Percentiles rank a stretch among this genome's conserved stretches.
Conservation (phyloP, 2,797 vertebrate genomes). For the Peromyscus eremicus region DNA sequence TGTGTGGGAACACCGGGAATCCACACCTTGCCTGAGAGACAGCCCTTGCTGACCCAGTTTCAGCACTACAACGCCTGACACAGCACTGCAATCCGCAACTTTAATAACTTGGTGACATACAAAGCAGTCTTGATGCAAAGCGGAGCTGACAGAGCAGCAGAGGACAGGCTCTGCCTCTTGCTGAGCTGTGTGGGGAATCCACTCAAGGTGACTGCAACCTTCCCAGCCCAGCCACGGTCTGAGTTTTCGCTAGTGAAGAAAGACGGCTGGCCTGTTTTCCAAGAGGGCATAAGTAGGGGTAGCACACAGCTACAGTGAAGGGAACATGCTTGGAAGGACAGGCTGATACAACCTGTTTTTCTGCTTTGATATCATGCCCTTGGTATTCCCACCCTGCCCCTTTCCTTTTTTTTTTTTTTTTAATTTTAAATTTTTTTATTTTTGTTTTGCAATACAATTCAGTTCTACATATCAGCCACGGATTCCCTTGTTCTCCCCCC, state of each 20-base stretch:
- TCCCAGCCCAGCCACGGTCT: slow-evolving; percentile 59
- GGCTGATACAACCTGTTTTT: neutral
- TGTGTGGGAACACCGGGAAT: slow-evolving; percentile 72
- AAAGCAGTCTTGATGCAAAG: slow-evolving; percentile 89
- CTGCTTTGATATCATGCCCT: neutral
- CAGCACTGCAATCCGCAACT: slow-evolving; percentile 82
- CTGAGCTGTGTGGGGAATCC: slow-evolving; percentile 83
- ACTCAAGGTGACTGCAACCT: slow-evolving; percentile 88
- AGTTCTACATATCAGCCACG: too few relatives aligned
- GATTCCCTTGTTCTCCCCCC: too few relatives aligned
- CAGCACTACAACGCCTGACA: slow-evolving; percentile 67
- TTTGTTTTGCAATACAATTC: too few relatives aligned
- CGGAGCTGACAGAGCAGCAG: slow-evolving; percentile 87
- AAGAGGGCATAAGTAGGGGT: slow-evolving; percentile 57
- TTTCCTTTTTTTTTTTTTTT: too few relatives aligned
- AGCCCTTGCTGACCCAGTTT: slow-evolving; percentile 87
- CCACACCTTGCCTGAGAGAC: slow-evolving; percentile 72
- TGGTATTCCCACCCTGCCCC: neutral
- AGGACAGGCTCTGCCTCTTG: slow-evolving; percentile 72
- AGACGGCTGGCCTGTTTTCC: slow-evolving; percentile 75
- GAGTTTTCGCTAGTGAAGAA: slow-evolving; percentile 72
- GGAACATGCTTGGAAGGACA: neutral
- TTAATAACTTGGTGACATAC: slow-evolving; percentile 88
- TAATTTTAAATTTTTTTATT: too few relatives aligned
- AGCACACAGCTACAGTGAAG: neutral